Base-by-base conservation (phyloP, 2,113 vertebrate genomes). In the Gymnarchus niloticus region DNA sequence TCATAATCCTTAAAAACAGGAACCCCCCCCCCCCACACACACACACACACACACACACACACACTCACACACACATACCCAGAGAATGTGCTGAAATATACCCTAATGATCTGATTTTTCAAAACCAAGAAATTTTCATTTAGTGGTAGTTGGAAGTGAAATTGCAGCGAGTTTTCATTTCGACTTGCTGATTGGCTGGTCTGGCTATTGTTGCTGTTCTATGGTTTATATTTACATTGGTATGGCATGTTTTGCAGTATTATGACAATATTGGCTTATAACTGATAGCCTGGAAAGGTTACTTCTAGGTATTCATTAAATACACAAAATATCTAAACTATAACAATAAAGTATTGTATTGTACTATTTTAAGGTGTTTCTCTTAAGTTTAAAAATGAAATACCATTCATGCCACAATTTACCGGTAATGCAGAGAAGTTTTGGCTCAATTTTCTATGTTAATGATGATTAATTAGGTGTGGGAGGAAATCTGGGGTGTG, bases 41-140 rank as follows among this genome's bases (percentile, higher is more conserved):
- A n/a, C n/a, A n/a, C n/a, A n/a, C n/a, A n/a, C n/a, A n/a, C n/a
- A n/a, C n/a, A n/a, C n/a, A n/a, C n/a, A n/a, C n/a, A n/a, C n/a
- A n/a, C n/a, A n/a, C n/a, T n/a, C n/a, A n/a, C n/a, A n/a, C n/a
- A n/a, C n/a, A n/a, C n/a, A n/a, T n/a, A n/a, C n/a, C n/a, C n/a
- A n/a, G n/a, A n/a, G n/a, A n/a, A 81, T 52, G 14, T 54, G 80
- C 80, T 81, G 80, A 81, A 51, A 52, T 6, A 28, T 23, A 81
- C 25, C 25, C 28, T 52, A 9, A 81, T 28, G 17, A 33, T 54
- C n/a, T 54, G 80, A 48, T 51, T 51, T 54, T n/a, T 54, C 48
- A 81, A 33, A 81, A 81, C 44, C 48, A 52, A 81, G 48, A 81
- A 51, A 81, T 81, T 12, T 33, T 0, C 6, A 12, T 19, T 10